Base-by-base conservation (phyloP, 2,113 vertebrate genomes). In the Megaceryle torquata region DNA sequence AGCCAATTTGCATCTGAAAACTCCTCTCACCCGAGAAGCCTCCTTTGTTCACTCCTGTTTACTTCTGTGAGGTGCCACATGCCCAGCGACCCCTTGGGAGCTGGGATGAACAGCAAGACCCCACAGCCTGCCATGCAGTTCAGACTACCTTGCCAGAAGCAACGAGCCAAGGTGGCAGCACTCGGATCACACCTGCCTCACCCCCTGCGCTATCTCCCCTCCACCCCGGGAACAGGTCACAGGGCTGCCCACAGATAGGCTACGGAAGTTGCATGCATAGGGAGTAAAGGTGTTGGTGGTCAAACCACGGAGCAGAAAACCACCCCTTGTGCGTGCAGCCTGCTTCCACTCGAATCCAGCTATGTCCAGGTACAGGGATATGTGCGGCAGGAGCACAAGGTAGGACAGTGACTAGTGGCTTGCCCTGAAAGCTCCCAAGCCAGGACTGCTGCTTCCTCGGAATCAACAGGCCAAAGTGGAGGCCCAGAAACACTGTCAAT, bases 301-400 rank as follows among this genome's bases (percentile, higher is more conserved):
- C 54, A 86, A 89, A 46, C 15, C 31, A 6, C 1, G 5, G 68
- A 9, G 50, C 63, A 67, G 44, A 64, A 74, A 71, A 33, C 22
- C 43, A 43, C 13, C 13, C 39, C 37, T 19, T 4, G 20, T 3
- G 9, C 51, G 53, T 2, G 13, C 64, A 31, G 28, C 12, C 35
- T 11, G 44, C 54, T 69, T 25, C 35, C 53, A 60, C 69, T 48
- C 39, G 5, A n/a, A 60, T 21, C 43, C 33, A 12, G 48, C 18
- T 26, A 13, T 3, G 1, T 15, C 54, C 6, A 8, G 21, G 35
- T 19, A 48, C 24, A 22, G 51, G 28, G 39, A 31, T 11, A 15
- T 1, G 1, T 4, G 11, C 1, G 0, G 15, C 2, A 2, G 46
- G 33, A 68, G 31, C 54, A 31, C 2, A 1, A 41, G 35, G 28